phyloP scores from a whole-genome alignment of 1,140 invertebrate species.

The Zaprionus nigranus region DNA sequence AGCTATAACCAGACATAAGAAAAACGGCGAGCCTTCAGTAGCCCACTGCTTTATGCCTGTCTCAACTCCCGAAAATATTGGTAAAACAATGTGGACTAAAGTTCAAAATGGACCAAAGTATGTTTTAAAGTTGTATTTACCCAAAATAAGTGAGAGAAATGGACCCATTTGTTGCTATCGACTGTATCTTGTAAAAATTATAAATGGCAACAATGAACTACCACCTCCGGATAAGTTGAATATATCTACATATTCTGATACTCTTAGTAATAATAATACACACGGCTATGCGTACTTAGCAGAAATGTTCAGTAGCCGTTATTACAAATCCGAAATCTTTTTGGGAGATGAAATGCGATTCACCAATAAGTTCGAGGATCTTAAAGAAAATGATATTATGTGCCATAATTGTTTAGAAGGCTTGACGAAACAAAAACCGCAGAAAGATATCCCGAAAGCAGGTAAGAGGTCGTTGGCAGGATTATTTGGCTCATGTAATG shows the following conservation, averaged over 20 bases:
- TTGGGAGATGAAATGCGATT: conserved; percentile 87
- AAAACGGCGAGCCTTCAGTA: conserved; percentile 87
- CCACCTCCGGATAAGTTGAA: conserved; percentile 88
- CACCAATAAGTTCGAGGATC: conserved; percentile 56
- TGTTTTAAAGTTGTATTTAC: conserved; percentile 89
- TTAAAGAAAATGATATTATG: conserved; percentile 63
- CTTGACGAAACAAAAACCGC: conserved; percentile 51
- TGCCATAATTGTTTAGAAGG: conserved; percentile 69
- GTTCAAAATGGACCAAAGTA: conserved; percentile 88
- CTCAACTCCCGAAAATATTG: conserved; percentile 88
- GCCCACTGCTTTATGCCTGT: conserved; percentile 87
- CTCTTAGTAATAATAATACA: conserved; percentile 86
- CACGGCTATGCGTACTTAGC: conserved; percentile 91
- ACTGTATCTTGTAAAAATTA: conserved; percentile 90
- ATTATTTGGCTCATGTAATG: not conserved
- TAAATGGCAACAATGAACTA: conserved; percentile 88
- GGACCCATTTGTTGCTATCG: conserved; percentile 94
- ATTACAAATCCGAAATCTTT: conserved; percentile 87
- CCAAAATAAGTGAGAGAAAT: conserved; percentile 92
- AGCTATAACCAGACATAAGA: conserved; percentile 89
- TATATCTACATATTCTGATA: conserved; percentile 90
- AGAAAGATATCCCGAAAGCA: conserved; percentile 16
- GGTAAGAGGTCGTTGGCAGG: conserved; percentile 6
- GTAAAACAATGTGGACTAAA: conserved; percentile 89
- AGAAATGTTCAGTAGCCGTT: conserved; percentile 90